Evolutionary conservation across 1,140 invertebrate genomes (phyloP), one percentile per base, ranked within the genome.

Genomic region (Littorina saxatilis): DNA sequence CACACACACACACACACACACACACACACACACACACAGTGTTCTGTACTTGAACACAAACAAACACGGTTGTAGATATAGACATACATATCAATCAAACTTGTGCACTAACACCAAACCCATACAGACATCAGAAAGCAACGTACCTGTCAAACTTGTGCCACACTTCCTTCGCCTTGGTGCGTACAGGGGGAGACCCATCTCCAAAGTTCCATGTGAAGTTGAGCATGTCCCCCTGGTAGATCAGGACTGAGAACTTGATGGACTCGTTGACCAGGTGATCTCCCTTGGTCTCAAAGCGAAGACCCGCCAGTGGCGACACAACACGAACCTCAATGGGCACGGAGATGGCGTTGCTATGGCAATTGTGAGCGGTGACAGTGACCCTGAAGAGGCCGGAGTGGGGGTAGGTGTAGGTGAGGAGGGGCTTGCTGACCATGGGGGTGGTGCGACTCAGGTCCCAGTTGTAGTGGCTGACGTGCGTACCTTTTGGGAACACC

Each of bases 201-300:
- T 88, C 87, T 29, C 86, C 87, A 81, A 88, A 88, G 63, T 87
- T 76, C 86, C 86, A 88, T 0, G 78, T 79, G 77, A 85, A 88
- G 15, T 80, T 85, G 4, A 88, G 27, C 66, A 84, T 61, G 43
- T 75, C 83, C 15, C 87, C 87, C 3, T 73, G 58, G 55, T 79
- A 88, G 37, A 35, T 37, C 27, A 81, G 80, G 23, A 81, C 83
- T 1, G 43, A 58, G 23, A 88, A 88, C 43, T 81, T 52, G 39
- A 88, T 80, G 17, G 40, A 29, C n/a, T 76, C 50, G 29, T 76
- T 77, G 0, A 87, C 74, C 0, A 88, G 58, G 15, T 52, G 70
- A 43, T 81, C 77, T 7, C 78, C 63, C n/a, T 52, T 27, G 2
- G 43, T 35, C 29, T 29, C 17, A 15, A 86, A 77, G 7, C 74